These are phyloP conservation scores for Conus ventricosus DNA, from an alignment of 1,140 invertebrate species.

Conservation along the genomic window DNA sequence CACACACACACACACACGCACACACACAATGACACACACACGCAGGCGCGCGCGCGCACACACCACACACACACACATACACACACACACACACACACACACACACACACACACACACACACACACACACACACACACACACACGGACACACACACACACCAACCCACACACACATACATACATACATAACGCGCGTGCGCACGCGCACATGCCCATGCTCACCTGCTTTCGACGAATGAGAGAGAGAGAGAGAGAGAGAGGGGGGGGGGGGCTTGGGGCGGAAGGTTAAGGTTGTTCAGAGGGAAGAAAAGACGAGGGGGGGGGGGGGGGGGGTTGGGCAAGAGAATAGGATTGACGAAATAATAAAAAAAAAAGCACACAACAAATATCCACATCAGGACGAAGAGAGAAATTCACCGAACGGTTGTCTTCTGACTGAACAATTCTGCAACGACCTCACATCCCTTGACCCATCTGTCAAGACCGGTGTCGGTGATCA, in stretches of 20 bases:
- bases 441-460: not conserved
- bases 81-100: not conserved
- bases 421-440: not conserved
- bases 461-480: too few species aligned
- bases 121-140: constrained; percentile 9
- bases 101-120: not conserved
- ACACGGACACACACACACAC: not conserved
- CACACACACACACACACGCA: too few species aligned
- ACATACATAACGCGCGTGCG: not conserved
- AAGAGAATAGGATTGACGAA: not conserved
- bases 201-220: not conserved
- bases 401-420: not conserved
- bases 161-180: not conserved
- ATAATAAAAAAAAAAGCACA: too few species aligned
- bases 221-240: not conserved
- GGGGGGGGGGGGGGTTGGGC: too few species aligned
- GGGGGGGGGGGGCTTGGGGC: not conserved
- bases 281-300: not conserved
- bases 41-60: not conserved
- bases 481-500: not conserved
- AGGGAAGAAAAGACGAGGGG: too few species aligned
- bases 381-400: not conserved
- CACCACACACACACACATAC: not conserved
- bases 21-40: too few species aligned
- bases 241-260: not conserved